Percentiles rank a stretch among this genome's conserved stretches.
These are phyloP conservation scores for Patella depressa DNA, from an alignment of 2,888 invertebrate species.

Conservation along the genomic window DNA sequence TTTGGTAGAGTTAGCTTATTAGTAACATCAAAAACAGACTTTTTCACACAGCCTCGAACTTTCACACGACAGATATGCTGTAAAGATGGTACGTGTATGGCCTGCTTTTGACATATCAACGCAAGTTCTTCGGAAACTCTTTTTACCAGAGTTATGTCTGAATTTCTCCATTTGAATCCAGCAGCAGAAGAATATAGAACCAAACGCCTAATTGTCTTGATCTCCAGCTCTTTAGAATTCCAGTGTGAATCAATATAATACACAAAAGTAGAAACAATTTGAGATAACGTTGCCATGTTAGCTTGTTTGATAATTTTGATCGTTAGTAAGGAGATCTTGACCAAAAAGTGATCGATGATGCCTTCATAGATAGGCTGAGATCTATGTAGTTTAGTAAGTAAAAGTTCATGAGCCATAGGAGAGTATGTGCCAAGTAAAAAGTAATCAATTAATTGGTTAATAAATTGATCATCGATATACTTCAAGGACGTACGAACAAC, in stretches of 20 bases:
- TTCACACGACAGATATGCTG: slow-evolving; percentile 45
- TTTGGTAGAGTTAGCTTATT: slow-evolving; percentile 42
- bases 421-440: slow-evolving; percentile 47
- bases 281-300: slow-evolving; percentile 36
- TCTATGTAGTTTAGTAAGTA: slow-evolving; percentile 55
- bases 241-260: slow-evolving; percentile 60
- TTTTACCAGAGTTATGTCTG: slow-evolving; percentile 44
- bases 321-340: slow-evolving; percentile 49
- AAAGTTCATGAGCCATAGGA: slow-evolving; percentile 47
- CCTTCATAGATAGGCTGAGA: slow-evolving; percentile 58
- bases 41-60: slow-evolving; percentile 38
- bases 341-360: slow-evolving; percentile 50
- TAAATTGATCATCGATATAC: slow-evolving; percentile 49
- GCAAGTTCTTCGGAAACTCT: slow-evolving; percentile 44
- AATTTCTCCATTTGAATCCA: slow-evolving; percentile 52
- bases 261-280: slow-evolving; percentile 48
- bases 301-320: slow-evolving; percentile 50
- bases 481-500: slow-evolving; percentile 58
- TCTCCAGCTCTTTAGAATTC: slow-evolving; percentile 43
- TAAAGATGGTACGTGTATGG: slow-evolving; percentile 41
- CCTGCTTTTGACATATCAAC: slow-evolving; percentile 45
- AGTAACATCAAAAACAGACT: slow-evolving; percentile 39
- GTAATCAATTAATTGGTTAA: slow-evolving; percentile 47
- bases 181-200: slow-evolving; percentile 52
- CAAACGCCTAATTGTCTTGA: slow-evolving; percentile 43